These are phyloP conservation scores for Tiphia femorata DNA, from an alignment of 2,888 invertebrate genomes.

Conservation along the genomic window DNA sequence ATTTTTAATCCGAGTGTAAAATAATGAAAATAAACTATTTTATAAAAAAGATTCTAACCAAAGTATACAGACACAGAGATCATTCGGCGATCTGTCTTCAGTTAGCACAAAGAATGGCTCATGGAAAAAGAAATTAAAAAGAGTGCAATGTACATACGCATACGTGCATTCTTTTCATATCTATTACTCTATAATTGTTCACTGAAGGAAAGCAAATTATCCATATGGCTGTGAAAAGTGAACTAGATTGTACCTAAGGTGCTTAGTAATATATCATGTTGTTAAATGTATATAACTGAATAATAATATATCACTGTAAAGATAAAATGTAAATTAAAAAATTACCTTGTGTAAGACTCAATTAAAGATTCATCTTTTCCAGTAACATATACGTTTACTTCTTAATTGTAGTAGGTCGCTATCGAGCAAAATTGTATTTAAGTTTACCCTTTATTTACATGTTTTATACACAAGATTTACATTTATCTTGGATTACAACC, in stretches of 20 bases:
- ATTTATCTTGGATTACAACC: slow-evolving; percentile 1
- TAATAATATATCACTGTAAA: slow-evolving; percentile 65
- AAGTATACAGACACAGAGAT: slow-evolving; percentile 50
- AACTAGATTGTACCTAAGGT: slow-evolving; percentile 69
- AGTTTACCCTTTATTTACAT: slow-evolving; percentile 1
- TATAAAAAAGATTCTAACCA: slow-evolving; percentile 56
- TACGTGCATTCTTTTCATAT: slow-evolving; percentile 29
- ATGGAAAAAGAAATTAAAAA: no score
- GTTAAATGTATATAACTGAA: slow-evolving; percentile 66
- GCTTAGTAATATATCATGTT: slow-evolving; percentile 66
- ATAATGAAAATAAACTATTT: slow-evolving; percentile 30
- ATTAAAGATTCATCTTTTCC: slow-evolving; percentile 42
- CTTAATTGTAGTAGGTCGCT: not conserved
- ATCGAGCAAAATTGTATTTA: not conserved
- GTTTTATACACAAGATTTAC: not conserved
- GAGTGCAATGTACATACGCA: slow-evolving; percentile 30
- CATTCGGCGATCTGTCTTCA: slow-evolving; percentile 20
- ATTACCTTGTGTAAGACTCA: slow-evolving; percentile 48
- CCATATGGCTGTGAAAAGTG: slow-evolving; percentile 70
- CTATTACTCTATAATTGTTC: slow-evolving; percentile 61
- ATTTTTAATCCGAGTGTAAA: slow-evolving; percentile 39
- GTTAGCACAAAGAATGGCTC: slow-evolving; percentile 21
- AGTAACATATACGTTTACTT: slow-evolving; percentile 10
- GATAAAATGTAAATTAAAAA: slow-evolving; percentile 55
- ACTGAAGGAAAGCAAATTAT: slow-evolving; percentile 68